These are phyloP conservation scores for Antitype chi DNA, from an alignment of 2,888 invertebrate genomes.

Conservation along the genomic window DNA sequence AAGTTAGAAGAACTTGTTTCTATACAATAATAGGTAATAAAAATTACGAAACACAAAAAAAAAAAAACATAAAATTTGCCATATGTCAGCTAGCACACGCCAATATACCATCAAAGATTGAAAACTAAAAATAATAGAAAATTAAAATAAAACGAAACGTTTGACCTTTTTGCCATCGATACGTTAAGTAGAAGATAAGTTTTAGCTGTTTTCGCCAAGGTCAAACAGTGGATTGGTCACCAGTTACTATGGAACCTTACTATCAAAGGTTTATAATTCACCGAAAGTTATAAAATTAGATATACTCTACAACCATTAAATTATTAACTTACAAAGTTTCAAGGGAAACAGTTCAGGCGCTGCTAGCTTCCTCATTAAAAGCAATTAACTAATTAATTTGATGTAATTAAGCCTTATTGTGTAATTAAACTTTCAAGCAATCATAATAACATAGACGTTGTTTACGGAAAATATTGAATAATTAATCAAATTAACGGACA, in stretches of 20 bases:
- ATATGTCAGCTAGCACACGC: too few species aligned
- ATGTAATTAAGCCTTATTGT: conserved; percentile 36
- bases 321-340: conserved; percentile 27
- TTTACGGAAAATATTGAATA: conserved; percentile 16
- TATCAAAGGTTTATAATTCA: neutral
- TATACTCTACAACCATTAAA: conserved; percentile 7
- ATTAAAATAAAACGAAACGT: too few species aligned
- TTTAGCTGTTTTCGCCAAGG: neutral
- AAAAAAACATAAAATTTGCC: too few species aligned
- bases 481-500: neutral
- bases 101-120: too few species aligned
- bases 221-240: neutral
- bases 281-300: neutral
- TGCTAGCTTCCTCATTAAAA: conserved; percentile 26
- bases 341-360: conserved; percentile 14
- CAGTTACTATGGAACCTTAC: neutral
- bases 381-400: conserved; percentile 40
- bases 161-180: too few species aligned
- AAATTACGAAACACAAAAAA: too few species aligned
- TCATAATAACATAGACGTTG: conserved; percentile 22
- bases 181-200: neutral
- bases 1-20: too few species aligned
- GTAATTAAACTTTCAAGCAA: conserved; percentile 21
- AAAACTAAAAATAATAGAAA: too few species aligned
- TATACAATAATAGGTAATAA: too few species aligned